Evolutionary conservation across 2,888 invertebrate species (phyloP), one percentile per base, ranked within the genome.

Genomic region (Heliconius charithonia): DNA sequence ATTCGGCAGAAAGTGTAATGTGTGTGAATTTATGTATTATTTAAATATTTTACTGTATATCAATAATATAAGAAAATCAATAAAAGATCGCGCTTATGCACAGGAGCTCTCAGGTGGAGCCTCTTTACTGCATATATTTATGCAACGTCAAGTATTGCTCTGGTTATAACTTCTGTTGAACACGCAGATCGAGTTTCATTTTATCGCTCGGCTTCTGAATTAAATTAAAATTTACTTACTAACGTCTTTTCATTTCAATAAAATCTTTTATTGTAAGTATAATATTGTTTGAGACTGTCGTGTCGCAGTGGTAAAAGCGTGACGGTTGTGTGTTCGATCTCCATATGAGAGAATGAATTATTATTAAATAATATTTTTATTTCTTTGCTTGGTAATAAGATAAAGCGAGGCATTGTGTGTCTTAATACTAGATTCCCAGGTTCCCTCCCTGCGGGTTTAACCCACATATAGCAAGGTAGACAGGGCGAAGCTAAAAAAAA

Each of bases 131-230:
- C 74, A 74, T 62, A 63, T 63, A 74, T 74, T 72, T 72, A 59
- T 73, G 63, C 27, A 41, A 73, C 37, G 74, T 74, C 27, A 74
- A 74, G 22, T 25, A 74, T 63, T 74, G 74, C 74, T 62, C 74
- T 74, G 74, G 74, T 74, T 74, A 63, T 73, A 74, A 74, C 74
- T 74, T 74, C 74, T 74, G 74, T 74, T 74, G 62, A 74, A 63
- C 62, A 27, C 41, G 63, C 63, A 74, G 63, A 74, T 74, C 25
- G 63, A 63, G 62, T 74, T 74, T 74, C 74, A 63, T 74, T 74
- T 74, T 74, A 74, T 74, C 22, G 63, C 19, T 45, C 63, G 63
- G 74, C 74, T 74, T 74, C 74, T 74, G 74, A 41, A 74, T 74
- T 74, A 63, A 74, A 63, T 74, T 74, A 74, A 74, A 74, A 45